Evolutionary conservation across 2,113 vertebrate species (phyloP), one percentile per base, ranked within the genome.

Genomic region (Haemorhous mexicanus): DNA sequence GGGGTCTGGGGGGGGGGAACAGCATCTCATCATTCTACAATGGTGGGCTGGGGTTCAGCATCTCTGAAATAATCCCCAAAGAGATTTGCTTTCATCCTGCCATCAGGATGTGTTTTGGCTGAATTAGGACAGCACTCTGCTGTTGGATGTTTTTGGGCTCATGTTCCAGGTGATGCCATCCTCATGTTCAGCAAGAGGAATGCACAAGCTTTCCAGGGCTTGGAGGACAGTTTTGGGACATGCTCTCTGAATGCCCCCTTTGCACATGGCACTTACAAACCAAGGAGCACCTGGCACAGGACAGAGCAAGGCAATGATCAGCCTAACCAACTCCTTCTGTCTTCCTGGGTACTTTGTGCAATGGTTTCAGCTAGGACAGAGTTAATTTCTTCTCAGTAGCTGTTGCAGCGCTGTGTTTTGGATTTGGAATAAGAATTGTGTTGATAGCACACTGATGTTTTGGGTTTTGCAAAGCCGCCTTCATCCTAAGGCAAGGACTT

Each of bases 221-320:
- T 26, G n/a, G 21, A 94, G 24, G 32, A 61, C n/a, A 44, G 26
- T 44, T 26, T 18, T 55, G 69, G 56, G 69, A 44, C 49, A 11
- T 27, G 35, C 30, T 43, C 13, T 50, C 35, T 43, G 53, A 79
- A 30, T 0, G 2, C 22, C 56, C 21, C 13, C 12, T 74, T 85
- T 50, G 13, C 33, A 46, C 16, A 9, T 64, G 35, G 50, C 43
- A 16, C 73, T 72, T 66, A 53, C 27, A 89, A 83, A 75, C 19
- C 1, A 0, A 56, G 39, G 37, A 58, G 16, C 1, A 0, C 21
- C 16, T 35, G 49, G 46, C 37, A 58, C 0, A 1, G 37, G 24
- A 30, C 33, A 66, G 74, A 53, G 13, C 26, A 22, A 50, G 49
- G 26, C 62, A 49, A 3, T 8, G 27, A 30, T 33, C 56, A 39